Conservation (phyloP, 2,797 vertebrate species). For the Arremon brunneinucha region DNA sequence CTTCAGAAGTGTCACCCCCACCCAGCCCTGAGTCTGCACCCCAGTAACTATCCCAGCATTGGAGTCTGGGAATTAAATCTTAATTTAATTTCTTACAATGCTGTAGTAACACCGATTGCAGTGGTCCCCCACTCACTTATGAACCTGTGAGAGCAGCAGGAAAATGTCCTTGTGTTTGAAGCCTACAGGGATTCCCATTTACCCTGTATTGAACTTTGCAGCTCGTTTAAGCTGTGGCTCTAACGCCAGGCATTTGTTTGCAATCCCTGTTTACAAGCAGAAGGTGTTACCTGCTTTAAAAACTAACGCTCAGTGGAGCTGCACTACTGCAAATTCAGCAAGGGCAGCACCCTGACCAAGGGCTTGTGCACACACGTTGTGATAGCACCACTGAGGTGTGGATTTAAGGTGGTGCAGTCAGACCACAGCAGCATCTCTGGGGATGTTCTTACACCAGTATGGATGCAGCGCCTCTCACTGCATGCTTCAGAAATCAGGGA, state of each 20-base stretch:
- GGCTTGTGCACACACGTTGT: fast-evolving
- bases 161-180: neutral
- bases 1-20: neutral
- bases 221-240: neutral
- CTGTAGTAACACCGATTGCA: fast-evolving
- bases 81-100: neutral
- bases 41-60: neutral
- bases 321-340: neutral
- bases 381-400: neutral
- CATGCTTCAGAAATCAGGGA: neutral
- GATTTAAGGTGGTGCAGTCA: neutral
- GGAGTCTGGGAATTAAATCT: neutral
- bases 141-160: neutral
- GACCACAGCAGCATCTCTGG: neutral
- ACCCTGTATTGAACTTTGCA: neutral
- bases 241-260: neutral
- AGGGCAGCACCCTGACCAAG: neutral
- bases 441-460: neutral
- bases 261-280: conserved; percentile 36
- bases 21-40: neutral
- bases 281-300: conserved; percentile 25
- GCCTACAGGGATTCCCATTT: neutral
- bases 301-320: neutral
- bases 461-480: fast-evolving
- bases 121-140: neutral